phyloP scores from a whole-genome alignment of 2,888 invertebrate genomes.

The Drosophila anceps region DNA sequence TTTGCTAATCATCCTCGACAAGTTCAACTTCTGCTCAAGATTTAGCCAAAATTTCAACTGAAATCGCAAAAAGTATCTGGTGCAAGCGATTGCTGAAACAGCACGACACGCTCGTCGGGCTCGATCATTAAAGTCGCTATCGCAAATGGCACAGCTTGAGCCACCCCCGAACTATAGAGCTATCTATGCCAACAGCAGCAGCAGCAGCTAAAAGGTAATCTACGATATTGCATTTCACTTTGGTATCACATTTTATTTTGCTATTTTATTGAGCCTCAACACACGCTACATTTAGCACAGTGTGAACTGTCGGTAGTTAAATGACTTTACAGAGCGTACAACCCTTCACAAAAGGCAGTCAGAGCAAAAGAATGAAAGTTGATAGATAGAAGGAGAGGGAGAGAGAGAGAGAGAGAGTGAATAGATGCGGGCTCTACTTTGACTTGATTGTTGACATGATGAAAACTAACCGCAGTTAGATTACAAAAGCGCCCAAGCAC shows the following conservation, averaged over 20 bases:
- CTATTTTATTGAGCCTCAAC: constrained; percentile 52
- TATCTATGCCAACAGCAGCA: constrained; percentile 3
- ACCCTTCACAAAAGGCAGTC: constrained; percentile 50
- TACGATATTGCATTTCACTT: constrained; percentile 46
- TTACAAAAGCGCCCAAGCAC: constrained; percentile 56
- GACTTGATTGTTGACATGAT: constrained; percentile 77
- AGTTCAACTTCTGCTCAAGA: background rate
- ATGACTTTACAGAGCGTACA: constrained; percentile 60
- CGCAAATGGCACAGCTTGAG: constrained; percentile 20
- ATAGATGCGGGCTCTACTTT: constrained; percentile 43
- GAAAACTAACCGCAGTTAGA: constrained; percentile 73
- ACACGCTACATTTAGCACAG: constrained; percentile 74
- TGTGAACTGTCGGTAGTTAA: constrained; percentile 69
- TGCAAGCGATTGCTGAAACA: constrained; percentile 11
- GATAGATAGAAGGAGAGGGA: background rate
- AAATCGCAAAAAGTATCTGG: constrained; percentile 7
- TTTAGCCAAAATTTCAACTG: background rate
- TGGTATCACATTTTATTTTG: constrained; percentile 36
- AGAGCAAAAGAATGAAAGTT: background rate
- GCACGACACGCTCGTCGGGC: constrained; percentile 8
- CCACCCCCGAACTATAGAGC: constrained; percentile 6
- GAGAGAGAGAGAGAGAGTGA: background rate
- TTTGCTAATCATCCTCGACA: background rate
- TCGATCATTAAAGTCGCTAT: constrained; percentile 13
- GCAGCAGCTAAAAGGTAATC: constrained; percentile 26